phyloP scores from a whole-genome alignment of 2,797 vertebrate species.

The Melanotaenia parkinsoni region DNA sequence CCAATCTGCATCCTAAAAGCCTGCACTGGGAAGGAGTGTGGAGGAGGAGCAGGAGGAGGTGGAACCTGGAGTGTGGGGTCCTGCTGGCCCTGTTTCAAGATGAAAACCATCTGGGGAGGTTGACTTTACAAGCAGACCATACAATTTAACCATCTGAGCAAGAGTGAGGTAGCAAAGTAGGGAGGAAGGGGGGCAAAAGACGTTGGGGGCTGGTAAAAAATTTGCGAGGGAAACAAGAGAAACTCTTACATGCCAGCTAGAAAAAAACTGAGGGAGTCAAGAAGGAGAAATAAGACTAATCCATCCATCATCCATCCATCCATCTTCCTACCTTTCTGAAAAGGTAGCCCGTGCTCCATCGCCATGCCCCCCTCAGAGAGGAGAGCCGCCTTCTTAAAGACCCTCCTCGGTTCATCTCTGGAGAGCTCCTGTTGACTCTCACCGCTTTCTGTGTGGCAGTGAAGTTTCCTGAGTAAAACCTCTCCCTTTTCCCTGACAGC shows the following conservation, averaged over 20 bases:
- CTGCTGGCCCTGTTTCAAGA: conserved; percentile 75
- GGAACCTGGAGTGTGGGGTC: conserved; percentile 70
- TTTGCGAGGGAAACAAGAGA: conserved; percentile 25
- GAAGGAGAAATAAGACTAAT: conserved; percentile 13
- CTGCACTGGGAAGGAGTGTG: conserved; percentile 4
- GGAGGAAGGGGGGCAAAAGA: conserved; percentile 31
- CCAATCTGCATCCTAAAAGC: conserved; percentile 16
- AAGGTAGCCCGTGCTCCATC: conserved; percentile 87
- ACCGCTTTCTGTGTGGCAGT: conserved; percentile 40
- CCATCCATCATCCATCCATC: not conserved
- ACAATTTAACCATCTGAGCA: conserved; percentile 83
- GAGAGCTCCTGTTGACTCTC: conserved; percentile 58
- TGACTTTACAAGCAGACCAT: conserved; percentile 82
- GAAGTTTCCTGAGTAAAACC: conserved; percentile 49
- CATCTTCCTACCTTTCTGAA: conserved; percentile 79
- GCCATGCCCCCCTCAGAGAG: conserved; percentile 84
- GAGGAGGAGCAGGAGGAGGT: conserved; percentile 35
- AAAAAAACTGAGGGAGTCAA: conserved; percentile 12
- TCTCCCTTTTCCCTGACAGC: conserved; percentile 58
- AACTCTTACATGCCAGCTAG: conserved; percentile 26
- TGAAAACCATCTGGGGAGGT: conserved; percentile 86
- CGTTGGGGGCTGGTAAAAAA: conserved; percentile 64
- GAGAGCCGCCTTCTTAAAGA: conserved; percentile 82
- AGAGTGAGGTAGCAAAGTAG: conserved; percentile 39
- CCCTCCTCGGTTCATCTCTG: conserved; percentile 79